These are phyloP conservation scores for Semotilus atromaculatus DNA, from an alignment of 2,797 vertebrate genomes.

Conservation along the genomic window DNA sequence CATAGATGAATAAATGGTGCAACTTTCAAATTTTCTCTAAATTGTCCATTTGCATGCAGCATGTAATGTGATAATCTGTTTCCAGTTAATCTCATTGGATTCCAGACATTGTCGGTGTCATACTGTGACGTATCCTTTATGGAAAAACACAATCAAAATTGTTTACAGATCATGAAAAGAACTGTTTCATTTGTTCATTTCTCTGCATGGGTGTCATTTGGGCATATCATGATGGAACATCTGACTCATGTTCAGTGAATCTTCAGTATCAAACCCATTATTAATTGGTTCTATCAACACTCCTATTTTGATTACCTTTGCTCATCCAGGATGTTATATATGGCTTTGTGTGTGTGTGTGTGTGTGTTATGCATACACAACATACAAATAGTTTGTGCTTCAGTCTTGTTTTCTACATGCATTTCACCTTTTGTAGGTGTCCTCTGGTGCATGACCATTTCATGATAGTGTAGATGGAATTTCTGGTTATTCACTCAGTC, in stretches of 20 bases:
- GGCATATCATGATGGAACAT: too few relatives aligned
- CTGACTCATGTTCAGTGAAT: background rate
- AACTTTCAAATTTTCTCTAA: background rate
- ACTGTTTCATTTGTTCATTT: background rate
- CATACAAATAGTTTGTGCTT: too few relatives aligned
- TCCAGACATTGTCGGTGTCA: background rate
- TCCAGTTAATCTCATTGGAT: background rate
- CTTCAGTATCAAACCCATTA: background rate
- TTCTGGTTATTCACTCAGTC: background rate
- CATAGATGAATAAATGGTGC: slow-evolving; percentile 20
- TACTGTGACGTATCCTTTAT: background rate
- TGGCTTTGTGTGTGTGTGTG: too few relatives aligned
- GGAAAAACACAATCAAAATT: background rate
- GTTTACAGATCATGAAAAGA: background rate
- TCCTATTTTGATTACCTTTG: background rate
- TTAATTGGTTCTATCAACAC: background rate
- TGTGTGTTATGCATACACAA: background rate
- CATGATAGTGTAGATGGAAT: background rate
- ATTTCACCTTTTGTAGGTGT: background rate
- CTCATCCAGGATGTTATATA: background rate
- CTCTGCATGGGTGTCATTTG: background rate
- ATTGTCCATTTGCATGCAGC: background rate
- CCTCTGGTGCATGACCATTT: background rate
- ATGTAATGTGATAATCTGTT: background rate
- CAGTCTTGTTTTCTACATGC: background rate